These are phyloP conservation scores for Phrynocephalus guinanensis DNA, from an alignment of 2,797 vertebrate genomes.

Conservation along the genomic window DNA sequence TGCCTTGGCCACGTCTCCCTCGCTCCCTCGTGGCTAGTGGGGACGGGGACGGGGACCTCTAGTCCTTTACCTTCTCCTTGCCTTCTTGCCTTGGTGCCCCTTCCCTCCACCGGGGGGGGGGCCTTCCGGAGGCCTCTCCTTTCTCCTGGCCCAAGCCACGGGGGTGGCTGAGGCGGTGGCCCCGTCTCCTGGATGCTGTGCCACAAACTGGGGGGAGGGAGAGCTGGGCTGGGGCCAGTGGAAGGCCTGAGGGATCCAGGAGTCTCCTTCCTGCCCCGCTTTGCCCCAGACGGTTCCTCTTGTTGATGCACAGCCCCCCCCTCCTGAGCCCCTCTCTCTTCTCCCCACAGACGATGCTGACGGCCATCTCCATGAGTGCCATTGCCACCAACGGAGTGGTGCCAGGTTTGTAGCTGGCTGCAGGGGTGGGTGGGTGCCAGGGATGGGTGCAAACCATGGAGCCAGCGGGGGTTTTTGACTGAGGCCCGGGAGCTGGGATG, in stretches of 20 bases:
- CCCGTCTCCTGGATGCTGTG: too few species aligned
- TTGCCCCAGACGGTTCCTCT: neutral
- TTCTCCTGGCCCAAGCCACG: too few species aligned
- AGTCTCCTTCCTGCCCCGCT: too few species aligned
- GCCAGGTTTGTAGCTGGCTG: constrained; percentile 85
- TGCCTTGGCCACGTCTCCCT: neutral
- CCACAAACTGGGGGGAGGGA: too few species aligned
- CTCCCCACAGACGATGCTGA: constrained; percentile 94
- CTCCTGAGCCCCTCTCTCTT: constrained; percentile 28
- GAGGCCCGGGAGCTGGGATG: neutral
- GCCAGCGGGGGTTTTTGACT: neutral
- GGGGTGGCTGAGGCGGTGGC: too few species aligned
- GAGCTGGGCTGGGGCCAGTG: too few species aligned
- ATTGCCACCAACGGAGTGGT: constrained; percentile 99
- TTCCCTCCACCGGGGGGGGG: too few species aligned
- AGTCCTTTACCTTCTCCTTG: neutral
- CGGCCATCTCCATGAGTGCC: constrained; percentile 99
- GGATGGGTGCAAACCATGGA: too few species aligned
- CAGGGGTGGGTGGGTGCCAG: neutral
- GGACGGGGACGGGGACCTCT: neutral
- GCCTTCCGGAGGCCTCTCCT: too few species aligned
- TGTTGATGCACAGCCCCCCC: neutral
- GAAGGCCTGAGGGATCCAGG: too few species aligned
- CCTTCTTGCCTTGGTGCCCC: neutral
- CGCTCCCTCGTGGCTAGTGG: too few species aligned